A percentile compares a stretch with the other conserved stretches of the same genome.
These are phyloP conservation scores for Hyles lineata DNA, from an alignment of 2,888 invertebrate species.

Conservation along the genomic window DNA sequence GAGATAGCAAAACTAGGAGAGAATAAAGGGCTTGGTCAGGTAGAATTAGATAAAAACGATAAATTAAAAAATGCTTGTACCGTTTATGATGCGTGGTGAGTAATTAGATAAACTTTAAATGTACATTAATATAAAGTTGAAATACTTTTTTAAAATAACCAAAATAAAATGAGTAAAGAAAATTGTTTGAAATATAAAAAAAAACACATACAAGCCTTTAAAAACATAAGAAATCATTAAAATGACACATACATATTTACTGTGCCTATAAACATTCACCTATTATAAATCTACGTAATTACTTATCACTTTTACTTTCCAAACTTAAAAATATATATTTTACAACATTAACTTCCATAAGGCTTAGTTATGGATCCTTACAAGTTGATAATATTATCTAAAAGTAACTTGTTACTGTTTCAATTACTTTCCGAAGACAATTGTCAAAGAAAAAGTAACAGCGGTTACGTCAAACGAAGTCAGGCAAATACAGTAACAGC, in stretches of 20 bases:
- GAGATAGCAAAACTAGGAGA: slow-evolving; percentile 49
- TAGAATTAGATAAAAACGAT: slow-evolving; percentile 42
- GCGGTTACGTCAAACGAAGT: slow-evolving; percentile 42
- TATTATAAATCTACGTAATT: background rate
- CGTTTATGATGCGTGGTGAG: background rate
- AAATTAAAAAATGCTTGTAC: slow-evolving; percentile 2
- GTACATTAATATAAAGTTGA: background rate
- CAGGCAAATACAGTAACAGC: slow-evolving; percentile 39
- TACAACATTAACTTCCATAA: background rate
- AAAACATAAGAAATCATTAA: no score
- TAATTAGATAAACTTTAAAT: background rate
- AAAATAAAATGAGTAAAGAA: background rate
- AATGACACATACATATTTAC: no score
- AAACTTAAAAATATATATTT: background rate
- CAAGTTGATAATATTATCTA: background rate
- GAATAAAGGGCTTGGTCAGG: slow-evolving; percentile 58
- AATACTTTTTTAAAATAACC: background rate
- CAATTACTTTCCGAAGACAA: slow-evolving; percentile 18
- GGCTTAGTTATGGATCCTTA: background rate
- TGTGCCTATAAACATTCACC: background rate
- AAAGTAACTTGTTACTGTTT: background rate
- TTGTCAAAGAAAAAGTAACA: slow-evolving; percentile 38
- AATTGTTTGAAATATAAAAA: background rate
- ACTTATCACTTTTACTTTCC: background rate
- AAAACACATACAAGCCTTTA: background rate